phyloP scores from a whole-genome alignment of 1,140 invertebrate species.

The Calephelis virginiensis region DNA sequence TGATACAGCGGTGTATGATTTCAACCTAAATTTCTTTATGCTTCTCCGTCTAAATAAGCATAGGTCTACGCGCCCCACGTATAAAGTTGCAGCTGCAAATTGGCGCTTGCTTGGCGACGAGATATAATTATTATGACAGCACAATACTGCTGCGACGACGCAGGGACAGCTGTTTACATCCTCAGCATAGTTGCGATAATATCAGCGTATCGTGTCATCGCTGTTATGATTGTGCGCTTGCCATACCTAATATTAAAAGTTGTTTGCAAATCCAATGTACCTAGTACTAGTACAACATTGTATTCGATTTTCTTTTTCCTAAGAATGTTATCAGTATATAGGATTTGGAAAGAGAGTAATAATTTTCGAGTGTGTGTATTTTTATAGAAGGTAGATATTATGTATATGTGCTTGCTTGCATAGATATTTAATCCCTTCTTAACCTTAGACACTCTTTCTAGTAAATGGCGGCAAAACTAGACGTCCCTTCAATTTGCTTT shows the following conservation, averaged over 20 bases:
- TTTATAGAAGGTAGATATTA: no score
- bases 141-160: conserved; percentile 30
- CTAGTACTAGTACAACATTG: background rate
- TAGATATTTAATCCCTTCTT: no score
- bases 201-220: conserved; percentile 21
- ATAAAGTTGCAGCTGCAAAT: conserved; percentile 21
- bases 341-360: no score
- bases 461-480: no score
- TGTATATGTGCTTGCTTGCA: no score
- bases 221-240: conserved; percentile 22
- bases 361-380: no score
- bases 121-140: conserved; percentile 38
- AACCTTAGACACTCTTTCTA: no score
- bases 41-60: background rate
- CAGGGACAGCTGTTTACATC: conserved; percentile 29
- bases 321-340: no score
- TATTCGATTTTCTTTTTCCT: background rate
- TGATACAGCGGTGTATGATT: no score
- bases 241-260: background rate
- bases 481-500: no score
- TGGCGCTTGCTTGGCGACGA: conserved; percentile 16
- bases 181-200: conserved; percentile 14
- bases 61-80: background rate
- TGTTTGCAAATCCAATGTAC: background rate
- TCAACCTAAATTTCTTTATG: background rate